Base-by-base conservation (phyloP, 2,888 invertebrate species). In the Himalopsyche anomala region DNA sequence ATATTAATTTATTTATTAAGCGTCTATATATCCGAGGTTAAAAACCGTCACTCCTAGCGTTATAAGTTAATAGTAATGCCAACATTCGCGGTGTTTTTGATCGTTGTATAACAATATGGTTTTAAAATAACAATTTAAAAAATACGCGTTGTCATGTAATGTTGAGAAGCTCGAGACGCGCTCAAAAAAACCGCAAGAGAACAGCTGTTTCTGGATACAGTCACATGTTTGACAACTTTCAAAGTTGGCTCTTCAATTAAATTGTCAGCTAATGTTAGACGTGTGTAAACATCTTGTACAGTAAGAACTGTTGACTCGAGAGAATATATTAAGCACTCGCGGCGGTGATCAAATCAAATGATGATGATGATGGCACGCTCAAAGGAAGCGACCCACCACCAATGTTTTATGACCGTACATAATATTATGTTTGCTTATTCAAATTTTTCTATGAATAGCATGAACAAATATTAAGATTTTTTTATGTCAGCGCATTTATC, bases 201-300 rank as follows among this genome's bases (percentile, higher is more conserved):
- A 62, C 62, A 62, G 62, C 62, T 62, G 62, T 62, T 62, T 62
- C 28, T 62, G 28, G 28, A 19, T 12, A n/a, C 62, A 28, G 62
- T 62, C 62, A 11, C 62, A 62, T 28, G 62, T 62, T 62, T 19
- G 62, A 62, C 62, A 56, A 56, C 56, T 56, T 45, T 45, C 45
- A 19, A 56, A 56, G n/a, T 62, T 62, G 62, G 28, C 62, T 62
- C 62, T 62, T 62, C 62, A 62, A 62, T 62, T 62, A 62, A 19
- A 62, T 62, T 28, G 62, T 62, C 62, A 62, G 62, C 28, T 62
- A 62, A 62, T 62, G 62, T 62, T 62, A 62, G 62, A n/a, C n/a
- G 62, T 28, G 62, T 62, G 62, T 62, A 62, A 62, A 62, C 62
- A 62, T 62, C 62, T 62, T 62, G 62, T 62, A 62, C 62, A 19